These are phyloP conservation scores for Disparrhopalites patrizii DNA, from an alignment of 2,888 invertebrate genomes.

Conservation along the genomic window DNA sequence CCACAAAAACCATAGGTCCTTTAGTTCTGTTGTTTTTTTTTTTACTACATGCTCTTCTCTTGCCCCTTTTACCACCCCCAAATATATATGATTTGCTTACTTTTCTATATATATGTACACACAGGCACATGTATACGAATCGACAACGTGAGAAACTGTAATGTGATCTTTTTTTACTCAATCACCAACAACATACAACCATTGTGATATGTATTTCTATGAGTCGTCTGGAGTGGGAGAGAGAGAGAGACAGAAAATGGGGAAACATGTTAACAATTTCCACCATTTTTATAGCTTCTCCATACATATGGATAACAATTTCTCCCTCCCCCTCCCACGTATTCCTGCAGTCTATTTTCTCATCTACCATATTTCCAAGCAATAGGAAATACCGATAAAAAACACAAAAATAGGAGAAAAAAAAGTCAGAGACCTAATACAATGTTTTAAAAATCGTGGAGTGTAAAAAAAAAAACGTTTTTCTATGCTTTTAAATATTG, in stretches of 20 bases:
- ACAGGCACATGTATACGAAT: slow-evolving; percentile 2
- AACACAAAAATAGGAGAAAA: too few relatives aligned
- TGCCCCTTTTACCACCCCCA: not conserved
- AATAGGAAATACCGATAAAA: too few relatives aligned
- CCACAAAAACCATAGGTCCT: not conserved
- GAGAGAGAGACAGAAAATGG: not conserved
- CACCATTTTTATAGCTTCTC: not conserved
- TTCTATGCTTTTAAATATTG: too few relatives aligned
- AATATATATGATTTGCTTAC: not conserved
- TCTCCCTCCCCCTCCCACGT: not conserved
- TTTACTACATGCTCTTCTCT: too few relatives aligned
- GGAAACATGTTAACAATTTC: slow-evolving; percentile 12
- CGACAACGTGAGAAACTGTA: slow-evolving; percentile 21
- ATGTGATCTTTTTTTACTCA: slow-evolving; percentile 23
- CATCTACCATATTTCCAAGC: too few relatives aligned
- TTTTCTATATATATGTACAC: slow-evolving; percentile 1
- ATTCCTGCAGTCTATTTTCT: too few relatives aligned
- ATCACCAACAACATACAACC: too few relatives aligned
- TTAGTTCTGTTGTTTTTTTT: too few relatives aligned
- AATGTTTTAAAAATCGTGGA: too few relatives aligned
- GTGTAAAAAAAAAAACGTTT: too few relatives aligned
- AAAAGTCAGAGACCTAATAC: too few relatives aligned
- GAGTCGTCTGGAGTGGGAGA: not conserved
- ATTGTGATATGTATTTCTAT: too few relatives aligned
- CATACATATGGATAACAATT: not conserved